Percentiles rank a stretch among this genome's conserved stretches.
Conservation (phyloP, 2,888 invertebrate species). For the Meandrusa payeni region DNA sequence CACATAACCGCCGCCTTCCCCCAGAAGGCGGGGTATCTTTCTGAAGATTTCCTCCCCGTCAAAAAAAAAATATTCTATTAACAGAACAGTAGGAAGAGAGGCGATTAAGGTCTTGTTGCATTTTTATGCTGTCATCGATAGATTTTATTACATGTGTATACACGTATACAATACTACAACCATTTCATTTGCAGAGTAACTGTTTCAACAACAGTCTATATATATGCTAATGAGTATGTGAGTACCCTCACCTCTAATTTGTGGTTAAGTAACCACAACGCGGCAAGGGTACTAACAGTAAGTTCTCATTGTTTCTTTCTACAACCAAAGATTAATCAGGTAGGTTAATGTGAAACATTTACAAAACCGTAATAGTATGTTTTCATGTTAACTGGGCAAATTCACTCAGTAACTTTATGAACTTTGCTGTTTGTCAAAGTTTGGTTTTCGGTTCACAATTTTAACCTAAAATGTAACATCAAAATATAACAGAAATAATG, state of each 20-base stretch:
- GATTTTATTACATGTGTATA: no score
- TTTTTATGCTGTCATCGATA: no score
- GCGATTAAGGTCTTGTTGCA: no score
- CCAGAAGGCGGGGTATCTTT: no score
- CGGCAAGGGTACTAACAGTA: background rate
- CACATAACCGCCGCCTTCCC: no score
- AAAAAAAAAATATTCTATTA: no score
- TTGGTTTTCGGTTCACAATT: background rate
- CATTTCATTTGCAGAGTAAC: no score
- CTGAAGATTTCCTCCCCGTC: no score
- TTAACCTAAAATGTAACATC: background rate
- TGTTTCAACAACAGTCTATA: background rate
- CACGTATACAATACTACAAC: no score
- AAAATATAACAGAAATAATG: conserved; percentile 1
- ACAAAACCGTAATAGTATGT: background rate
- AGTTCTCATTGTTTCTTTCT: conserved; percentile 3
- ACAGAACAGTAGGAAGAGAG: no score
- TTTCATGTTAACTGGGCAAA: background rate
- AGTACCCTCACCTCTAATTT: conserved; percentile 3
- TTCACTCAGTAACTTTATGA: no score
- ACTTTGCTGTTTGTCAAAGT: no score
- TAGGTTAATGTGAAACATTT: background rate
- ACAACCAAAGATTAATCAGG: background rate
- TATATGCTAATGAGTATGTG: conserved; percentile 12
- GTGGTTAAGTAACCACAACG: conserved; percentile 6